These are phyloP conservation scores for Hydra vulgaris DNA, from an alignment of 30 jellyfish, hydroid and myxozoan genomes.

Conservation along the genomic window DNA sequence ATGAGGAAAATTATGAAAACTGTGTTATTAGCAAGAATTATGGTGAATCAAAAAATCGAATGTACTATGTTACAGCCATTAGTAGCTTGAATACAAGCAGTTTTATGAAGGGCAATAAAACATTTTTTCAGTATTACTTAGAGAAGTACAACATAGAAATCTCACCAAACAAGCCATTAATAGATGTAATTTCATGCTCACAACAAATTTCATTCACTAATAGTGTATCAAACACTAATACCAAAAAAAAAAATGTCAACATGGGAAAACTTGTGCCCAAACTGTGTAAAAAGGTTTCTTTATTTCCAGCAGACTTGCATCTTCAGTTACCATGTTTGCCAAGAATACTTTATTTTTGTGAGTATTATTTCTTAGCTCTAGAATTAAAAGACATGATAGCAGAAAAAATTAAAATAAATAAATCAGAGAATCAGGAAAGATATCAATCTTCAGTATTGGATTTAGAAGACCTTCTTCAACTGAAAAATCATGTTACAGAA, in stretches of 20 bases:
- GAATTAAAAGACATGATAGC: conserved; percentile 24
- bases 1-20: conserved; percentile 17
- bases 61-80: conserved; percentile 33
- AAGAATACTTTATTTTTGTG: conserved; percentile 35
- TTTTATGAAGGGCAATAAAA: conserved; percentile 15
- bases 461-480: not conserved
- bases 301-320: conserved; percentile 57
- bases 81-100: conserved; percentile 1
- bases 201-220: conserved; percentile 14
- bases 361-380: conserved; percentile 37
- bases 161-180: conserved; percentile 25
- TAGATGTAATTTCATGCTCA: conserved; percentile 31
- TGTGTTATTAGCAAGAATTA: conserved; percentile 42
- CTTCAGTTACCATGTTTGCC: conserved; percentile 54
- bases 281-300: conserved; percentile 33
- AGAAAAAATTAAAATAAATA: not conserved
- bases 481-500: not conserved
- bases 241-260: not conserved
- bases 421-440: not conserved
- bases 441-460: not conserved
- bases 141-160: conserved; percentile 25
- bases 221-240: conserved; percentile 13
- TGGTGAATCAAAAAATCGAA: not conserved
- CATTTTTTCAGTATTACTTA: conserved; percentile 53
- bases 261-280: conserved; percentile 40